These are phyloP conservation scores for Psittacula cyanocephala DNA, from an alignment of 2,113 vertebrate species.

Conservation along the genomic window DNA sequence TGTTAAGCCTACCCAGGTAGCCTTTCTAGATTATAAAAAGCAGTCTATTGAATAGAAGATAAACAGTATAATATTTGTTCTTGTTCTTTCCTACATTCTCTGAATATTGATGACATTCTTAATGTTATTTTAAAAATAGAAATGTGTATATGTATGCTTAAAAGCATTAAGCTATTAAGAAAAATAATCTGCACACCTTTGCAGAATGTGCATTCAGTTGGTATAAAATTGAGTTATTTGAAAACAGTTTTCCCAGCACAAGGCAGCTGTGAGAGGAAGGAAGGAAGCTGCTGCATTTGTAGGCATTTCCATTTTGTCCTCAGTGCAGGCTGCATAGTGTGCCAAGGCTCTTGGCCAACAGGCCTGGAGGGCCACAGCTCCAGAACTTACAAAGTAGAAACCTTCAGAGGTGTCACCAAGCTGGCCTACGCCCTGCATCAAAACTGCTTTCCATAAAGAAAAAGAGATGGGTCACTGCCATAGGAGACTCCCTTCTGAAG, in stretches of 20 bases:
- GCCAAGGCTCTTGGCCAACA: not conserved
- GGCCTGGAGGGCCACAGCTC: not conserved
- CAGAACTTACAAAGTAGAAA: not conserved
- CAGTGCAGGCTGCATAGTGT: accelerated
- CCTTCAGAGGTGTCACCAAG: not conserved
- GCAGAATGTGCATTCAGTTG: not conserved
- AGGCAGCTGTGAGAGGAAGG: not conserved
- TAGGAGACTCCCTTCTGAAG: not conserved
- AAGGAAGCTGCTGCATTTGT: not conserved
- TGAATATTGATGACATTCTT: not conserved
- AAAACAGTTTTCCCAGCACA: not conserved
- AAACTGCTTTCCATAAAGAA: not conserved
- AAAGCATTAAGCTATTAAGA: not conserved
- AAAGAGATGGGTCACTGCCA: not conserved
- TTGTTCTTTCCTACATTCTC: not conserved
- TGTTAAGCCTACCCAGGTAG: not conserved
- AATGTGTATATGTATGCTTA: not conserved
- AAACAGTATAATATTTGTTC: not conserved
- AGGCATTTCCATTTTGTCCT: not conserved
- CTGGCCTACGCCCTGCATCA: not conserved
- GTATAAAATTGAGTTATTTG: not conserved
- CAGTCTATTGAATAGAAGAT: not conserved
- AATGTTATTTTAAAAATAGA: not conserved
- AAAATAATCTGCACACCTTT: not conserved
- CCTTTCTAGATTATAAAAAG: not conserved